Evolutionary conservation across 2,113 vertebrate genomes (phyloP).

Genomic region (Nerophis lumbriciformis): DNA sequence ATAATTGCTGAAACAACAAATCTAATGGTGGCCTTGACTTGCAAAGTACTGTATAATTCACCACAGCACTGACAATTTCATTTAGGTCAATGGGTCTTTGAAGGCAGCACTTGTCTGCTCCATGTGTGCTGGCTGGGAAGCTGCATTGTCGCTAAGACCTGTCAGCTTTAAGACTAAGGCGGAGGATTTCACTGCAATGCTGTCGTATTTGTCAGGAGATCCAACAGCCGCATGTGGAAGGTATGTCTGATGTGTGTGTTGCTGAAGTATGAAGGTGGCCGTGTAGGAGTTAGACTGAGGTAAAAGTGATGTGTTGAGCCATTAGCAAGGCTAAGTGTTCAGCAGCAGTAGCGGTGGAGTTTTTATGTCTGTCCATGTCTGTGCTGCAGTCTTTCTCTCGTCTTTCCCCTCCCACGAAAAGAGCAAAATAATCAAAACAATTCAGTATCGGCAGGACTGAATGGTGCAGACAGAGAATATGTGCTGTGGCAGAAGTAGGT

Average conservation of each 20-base stretch:
- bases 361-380: constrained; percentile 26
- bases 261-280: constrained; percentile 20
- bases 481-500: neutral
- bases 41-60: neutral
- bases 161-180: constrained; percentile 30
- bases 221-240: constrained; percentile 18
- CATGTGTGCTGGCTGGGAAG: neutral
- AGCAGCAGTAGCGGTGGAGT: constrained; percentile 22
- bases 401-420: constrained; percentile 32
- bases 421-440: constrained; percentile 51
- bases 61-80: constrained; percentile 4
- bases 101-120: constrained; percentile 6
- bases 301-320: constrained; percentile 44
- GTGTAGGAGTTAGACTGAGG: constrained; percentile 46
- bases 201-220: neutral
- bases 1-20: neutral
- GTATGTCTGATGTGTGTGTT: constrained; percentile 14
- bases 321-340: constrained; percentile 43
- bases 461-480: constrained; percentile 6
- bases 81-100: constrained; percentile 15
- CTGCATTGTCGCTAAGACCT: neutral
- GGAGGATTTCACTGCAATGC: constrained; percentile 15
- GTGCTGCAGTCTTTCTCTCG: constrained; percentile 31
- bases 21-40: neutral
- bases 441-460: constrained; percentile 40